These are phyloP conservation scores for Forbesichthys papilliferus DNA, from an alignment of 2,113 vertebrate genomes.

Conservation along the genomic window DNA sequence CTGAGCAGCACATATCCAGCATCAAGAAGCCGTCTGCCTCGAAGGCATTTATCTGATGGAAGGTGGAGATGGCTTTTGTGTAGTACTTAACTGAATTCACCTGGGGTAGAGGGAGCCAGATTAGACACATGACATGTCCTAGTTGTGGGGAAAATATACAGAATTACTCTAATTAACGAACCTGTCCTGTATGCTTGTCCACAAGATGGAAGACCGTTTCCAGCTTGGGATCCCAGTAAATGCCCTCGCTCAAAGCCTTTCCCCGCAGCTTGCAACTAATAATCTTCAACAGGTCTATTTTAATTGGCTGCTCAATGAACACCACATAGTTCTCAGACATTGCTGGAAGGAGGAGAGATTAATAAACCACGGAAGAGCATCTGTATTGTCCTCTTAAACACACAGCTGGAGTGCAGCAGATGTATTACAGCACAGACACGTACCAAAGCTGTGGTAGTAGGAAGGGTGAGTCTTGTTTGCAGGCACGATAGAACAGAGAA, in stretches of 20 bases:
- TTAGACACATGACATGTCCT: neutral
- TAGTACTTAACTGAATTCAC: conserved; percentile 79
- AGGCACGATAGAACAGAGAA: conserved; percentile 86
- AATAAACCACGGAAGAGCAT: neutral
- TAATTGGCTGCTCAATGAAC: conserved; percentile 92
- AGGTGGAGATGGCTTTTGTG: conserved; percentile 79
- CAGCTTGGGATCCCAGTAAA: conserved; percentile 90
- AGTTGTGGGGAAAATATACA: neutral
- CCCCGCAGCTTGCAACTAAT: conserved; percentile 80
- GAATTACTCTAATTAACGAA: conserved; percentile 40
- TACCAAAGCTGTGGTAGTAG: conserved; percentile 97
- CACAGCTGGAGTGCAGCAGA: neutral
- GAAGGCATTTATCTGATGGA: conserved; percentile 95
- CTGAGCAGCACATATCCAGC: conserved; percentile 87
- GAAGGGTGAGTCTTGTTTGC: conserved; percentile 82
- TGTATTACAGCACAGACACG: neutral
- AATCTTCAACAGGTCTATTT: conserved; percentile 86
- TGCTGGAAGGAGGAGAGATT: conserved; percentile 67
- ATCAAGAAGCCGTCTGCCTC: conserved; percentile 87
- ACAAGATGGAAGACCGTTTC: conserved; percentile 87
- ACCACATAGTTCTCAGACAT: conserved; percentile 94
- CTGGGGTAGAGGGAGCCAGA: conserved; percentile 53
- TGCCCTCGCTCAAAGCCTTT: conserved; percentile 73
- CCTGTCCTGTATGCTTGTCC: conserved; percentile 87
- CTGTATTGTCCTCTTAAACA: neutral